These are phyloP conservation scores for Gryllus bimaculatus DNA, from an alignment of 1,140 invertebrate species.

Conservation along the genomic window DNA sequence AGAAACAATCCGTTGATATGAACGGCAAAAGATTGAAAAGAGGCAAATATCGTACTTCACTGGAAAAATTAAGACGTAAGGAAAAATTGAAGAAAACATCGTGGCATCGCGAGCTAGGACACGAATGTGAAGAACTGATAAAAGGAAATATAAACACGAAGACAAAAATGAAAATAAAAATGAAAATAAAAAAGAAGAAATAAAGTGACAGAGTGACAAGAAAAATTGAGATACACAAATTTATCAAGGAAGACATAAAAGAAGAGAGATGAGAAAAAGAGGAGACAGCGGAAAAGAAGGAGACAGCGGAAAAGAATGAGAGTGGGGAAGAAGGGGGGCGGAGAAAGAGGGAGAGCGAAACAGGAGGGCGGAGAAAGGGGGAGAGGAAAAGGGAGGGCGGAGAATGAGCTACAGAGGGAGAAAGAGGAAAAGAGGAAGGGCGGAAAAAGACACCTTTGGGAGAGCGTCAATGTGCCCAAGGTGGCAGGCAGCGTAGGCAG, in stretches of 20 bases:
- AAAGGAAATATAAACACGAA: not conserved
- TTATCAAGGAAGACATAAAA: not conserved
- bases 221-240: not conserved
- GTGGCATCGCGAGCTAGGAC: too few relatives aligned
- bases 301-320: not conserved
- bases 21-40: too few relatives aligned
- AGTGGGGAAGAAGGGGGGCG: not conserved
- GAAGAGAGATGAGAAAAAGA: not conserved
- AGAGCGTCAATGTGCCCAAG: too few relatives aligned
- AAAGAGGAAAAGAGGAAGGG: too few relatives aligned
- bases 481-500: too few relatives aligned
- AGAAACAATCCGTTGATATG: too few relatives aligned
- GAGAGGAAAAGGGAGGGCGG: too few relatives aligned
- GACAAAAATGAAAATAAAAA: not conserved
- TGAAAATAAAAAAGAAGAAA: not conserved
- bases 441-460: too few relatives aligned
- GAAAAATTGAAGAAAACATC: not conserved
- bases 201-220: not conserved
- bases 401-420: too few relatives aligned
- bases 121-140: too few relatives aligned
- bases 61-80: not conserved
- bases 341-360: not conserved
- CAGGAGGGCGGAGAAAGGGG: not conserved
- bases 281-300: not conserved
- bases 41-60: too few relatives aligned